Evolutionary conservation across 2,888 invertebrate genomes (phyloP).

Genomic region (Noctua janthina): DNA sequence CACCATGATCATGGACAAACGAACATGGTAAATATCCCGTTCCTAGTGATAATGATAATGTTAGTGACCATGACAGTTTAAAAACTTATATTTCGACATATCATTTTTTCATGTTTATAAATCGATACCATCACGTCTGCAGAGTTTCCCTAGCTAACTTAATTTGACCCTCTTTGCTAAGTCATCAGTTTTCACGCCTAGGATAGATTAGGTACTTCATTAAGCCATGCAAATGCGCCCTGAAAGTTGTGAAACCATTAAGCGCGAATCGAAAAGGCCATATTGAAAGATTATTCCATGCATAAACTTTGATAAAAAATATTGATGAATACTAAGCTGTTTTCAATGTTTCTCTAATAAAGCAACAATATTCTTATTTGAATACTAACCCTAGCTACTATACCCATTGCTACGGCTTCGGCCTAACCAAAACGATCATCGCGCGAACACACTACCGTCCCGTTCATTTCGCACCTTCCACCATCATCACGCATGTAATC

Average conservation of each 20-base stretch:
- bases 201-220: conserved; percentile 5
- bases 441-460: not conserved
- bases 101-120: no score
- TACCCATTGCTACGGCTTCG: no score
- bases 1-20: no score
- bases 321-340: conserved; percentile 1
- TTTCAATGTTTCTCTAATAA: conserved; percentile 7
- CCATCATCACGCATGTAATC: no score
- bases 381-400: not conserved
- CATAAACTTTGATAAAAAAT: conserved; percentile 3
- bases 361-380: not conserved
- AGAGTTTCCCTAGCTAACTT: not conserved
- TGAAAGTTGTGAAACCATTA: conserved; percentile 9
- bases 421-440: not conserved
- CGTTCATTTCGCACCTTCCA: not conserved
- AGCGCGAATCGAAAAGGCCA: conserved; percentile 8
- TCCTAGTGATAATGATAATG: no score
- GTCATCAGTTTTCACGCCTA: not conserved
- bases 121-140: not conserved
- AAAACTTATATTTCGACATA: no score
- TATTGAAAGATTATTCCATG: conserved; percentile 34
- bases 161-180: not conserved
- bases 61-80: no score
- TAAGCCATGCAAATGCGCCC: conserved; percentile 27
- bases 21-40: no score